Evolutionary conservation across 1,140 invertebrate genomes (phyloP), one percentile per base, ranked within the genome.

Genomic region (Melanaphis sacchari): DNA sequence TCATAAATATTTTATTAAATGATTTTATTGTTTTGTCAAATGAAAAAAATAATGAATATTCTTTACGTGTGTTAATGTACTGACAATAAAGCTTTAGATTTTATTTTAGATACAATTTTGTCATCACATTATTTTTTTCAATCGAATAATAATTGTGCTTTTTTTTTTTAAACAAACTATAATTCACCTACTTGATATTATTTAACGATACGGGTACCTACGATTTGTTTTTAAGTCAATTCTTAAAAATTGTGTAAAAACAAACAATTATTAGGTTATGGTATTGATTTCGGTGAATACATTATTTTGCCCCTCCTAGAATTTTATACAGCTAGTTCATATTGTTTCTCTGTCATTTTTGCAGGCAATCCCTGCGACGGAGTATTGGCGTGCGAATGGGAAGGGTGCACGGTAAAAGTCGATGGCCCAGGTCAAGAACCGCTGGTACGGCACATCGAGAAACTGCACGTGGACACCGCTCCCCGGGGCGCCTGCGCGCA

Each of bases 391-490:
- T 95, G 96, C 92, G 96, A 96, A 85, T 99, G 98, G 95, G 96
- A 97, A 91, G 99, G 98, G 98, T 96, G 97, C 66, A 97, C 97
- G 94, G 99, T 98, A 95, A 97, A 97, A 94, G 96, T 96, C 94
- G 95, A 96, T 82, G 99, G 98, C 95, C 95, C 96, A 0, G 97
- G 97, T 94, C 98, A 98, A 94, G 97, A 96, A 76, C 96, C 96
- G 7, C 95, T 99, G 49, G 98, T 99, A 0, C 96, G 97, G 66
- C 99, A 99, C 95, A 98, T 99, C 93, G 98, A 99, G 95, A 98
- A 97, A 95, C 96, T 96, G 21, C 99, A 99, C 94, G 97, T 99
- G 46, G 98, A 99, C 94, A 43, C 94, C 6, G 90, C 91, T 31
- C 81, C 91, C 40, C 76, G 91, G 38, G 91, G 91, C 81, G 94